Base-by-base conservation (phyloP, 2,888 invertebrate species). In the Coenonympha arcania region DNA sequence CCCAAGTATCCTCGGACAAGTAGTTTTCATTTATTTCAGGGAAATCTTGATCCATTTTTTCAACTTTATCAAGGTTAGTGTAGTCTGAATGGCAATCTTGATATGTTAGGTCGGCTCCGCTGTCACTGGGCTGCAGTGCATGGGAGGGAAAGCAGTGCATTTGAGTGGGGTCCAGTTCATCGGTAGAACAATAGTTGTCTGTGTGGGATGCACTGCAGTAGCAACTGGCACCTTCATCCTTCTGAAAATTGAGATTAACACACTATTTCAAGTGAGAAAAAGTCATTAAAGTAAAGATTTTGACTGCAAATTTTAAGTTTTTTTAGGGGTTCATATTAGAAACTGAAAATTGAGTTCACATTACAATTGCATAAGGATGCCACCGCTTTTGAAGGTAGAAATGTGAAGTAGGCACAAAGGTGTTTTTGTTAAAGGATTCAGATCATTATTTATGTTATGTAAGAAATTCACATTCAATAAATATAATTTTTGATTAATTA, bases 181-280 rank as follows among this genome's bases (percentile, higher is more conserved):
- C 92, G 1, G 91, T 92, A 19, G 92, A 92, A 62, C 89, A 90
- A 66, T 91, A 89, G 76, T 91, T 91, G 60, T 92, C 91, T 3
- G 91, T 91, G 65, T 92, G 92, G n/a, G 92, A 92, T 30, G 92
- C 92, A 72, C 91, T 92, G 73, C 91, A 91, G 71, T 92, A 92
- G 70, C 92, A 92, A 71, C 92, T 92, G 4, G 86, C 88, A 55
- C 86, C 85, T 69, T 89, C 89, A 65, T 87, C 87, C 69, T 80
- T 85, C 87, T 87, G 70, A 24, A 58, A 64, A 58, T 30, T 20
- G 42, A 18, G 11, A 26, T 18, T 18, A 6, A 11, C 6, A 11
- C 6, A 11, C 18, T 3, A 13, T 28, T n/a, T 18, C 18, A n/a
- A n/a, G n/a, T n/a, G n/a, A n/a, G n/a, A n/a, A n/a, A n/a, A n/a